A percentile compares a stretch with the other conserved stretches of the same genome.
Conservation (phyloP, 2,888 invertebrate species). For the Antheraea assamensis region DNA sequence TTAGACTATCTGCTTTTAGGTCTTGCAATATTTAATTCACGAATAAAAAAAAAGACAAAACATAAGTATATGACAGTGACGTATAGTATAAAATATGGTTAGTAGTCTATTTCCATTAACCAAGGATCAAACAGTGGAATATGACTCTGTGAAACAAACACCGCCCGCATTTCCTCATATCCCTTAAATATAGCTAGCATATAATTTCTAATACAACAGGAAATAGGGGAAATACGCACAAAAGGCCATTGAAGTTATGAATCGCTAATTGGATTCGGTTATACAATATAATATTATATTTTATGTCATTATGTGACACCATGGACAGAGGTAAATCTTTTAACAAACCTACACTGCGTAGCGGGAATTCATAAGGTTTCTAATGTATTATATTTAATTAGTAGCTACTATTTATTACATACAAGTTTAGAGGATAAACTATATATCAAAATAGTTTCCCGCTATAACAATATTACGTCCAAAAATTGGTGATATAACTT, state of each 20-base stretch:
- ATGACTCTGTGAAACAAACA: too few species aligned
- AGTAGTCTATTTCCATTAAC: too few species aligned
- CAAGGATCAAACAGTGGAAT: too few species aligned
- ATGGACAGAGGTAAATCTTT: slow-evolving; percentile 9
- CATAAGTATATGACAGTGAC: too few species aligned
- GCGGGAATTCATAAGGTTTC: slow-evolving; percentile 13
- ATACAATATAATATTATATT: not conserved
- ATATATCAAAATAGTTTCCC: not conserved
- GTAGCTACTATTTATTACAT: not conserved
- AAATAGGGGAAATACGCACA: slow-evolving; percentile 4
- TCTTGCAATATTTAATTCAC: too few species aligned
- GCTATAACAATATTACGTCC: not conserved
- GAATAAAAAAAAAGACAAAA: too few species aligned
- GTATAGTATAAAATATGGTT: too few species aligned
- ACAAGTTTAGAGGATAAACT: not conserved
- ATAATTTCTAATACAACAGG: not conserved
- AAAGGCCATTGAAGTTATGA: not conserved
- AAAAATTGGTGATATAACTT: not conserved
- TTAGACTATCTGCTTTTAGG: too few species aligned
- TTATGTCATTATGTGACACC: not conserved
- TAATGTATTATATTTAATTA: slow-evolving; percentile 3
- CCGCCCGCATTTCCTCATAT: not conserved
- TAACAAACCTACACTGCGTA: not conserved
- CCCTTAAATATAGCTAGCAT: not conserved
- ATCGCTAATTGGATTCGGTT: not conserved